A percentile compares a stretch with the other conserved stretches of the same genome.
Evolutionary conservation across 2,797 vertebrate genomes (phyloP).

Genomic region (Danio albolineatus): DNA sequence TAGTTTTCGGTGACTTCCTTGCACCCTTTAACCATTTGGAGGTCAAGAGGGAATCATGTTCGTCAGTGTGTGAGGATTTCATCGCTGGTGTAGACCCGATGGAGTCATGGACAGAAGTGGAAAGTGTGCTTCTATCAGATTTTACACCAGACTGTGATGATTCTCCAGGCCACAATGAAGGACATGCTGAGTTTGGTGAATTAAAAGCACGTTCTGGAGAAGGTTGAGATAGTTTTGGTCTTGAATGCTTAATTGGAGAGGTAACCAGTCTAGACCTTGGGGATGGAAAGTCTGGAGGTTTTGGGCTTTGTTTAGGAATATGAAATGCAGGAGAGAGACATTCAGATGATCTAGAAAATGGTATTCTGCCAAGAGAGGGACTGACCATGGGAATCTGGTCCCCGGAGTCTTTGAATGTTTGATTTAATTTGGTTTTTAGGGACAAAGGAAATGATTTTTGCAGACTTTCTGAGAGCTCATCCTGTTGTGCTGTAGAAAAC

Average conservation of each 20-base stretch:
- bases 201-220: background rate
- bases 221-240: background rate
- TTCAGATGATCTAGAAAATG: slow-evolving; percentile 6
- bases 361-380: background rate
- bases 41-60: background rate
- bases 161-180: background rate
- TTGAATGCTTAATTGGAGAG: slow-evolving; percentile 15
- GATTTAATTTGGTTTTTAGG: slow-evolving; percentile 15
- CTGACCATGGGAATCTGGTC: slow-evolving; percentile 14
- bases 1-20: background rate
- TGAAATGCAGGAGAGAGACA: background rate
- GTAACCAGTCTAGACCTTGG: slow-evolving; percentile 25
- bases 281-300: slow-evolving; percentile 2
- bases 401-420: slow-evolving; percentile 1
- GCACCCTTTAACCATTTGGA: slow-evolving; percentile 19
- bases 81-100: background rate
- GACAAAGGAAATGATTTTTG: slow-evolving; percentile 1
- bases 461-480: background rate
- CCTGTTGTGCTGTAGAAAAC: background rate
- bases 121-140: background rate
- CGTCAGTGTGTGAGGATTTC: background rate
- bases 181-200: background rate
- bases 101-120: background rate
- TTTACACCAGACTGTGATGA: background rate
- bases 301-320: slow-evolving; percentile 13